Evolutionary conservation across 2,113 vertebrate genomes (phyloP).

Genomic region (Tachycineta bicolor): DNA sequence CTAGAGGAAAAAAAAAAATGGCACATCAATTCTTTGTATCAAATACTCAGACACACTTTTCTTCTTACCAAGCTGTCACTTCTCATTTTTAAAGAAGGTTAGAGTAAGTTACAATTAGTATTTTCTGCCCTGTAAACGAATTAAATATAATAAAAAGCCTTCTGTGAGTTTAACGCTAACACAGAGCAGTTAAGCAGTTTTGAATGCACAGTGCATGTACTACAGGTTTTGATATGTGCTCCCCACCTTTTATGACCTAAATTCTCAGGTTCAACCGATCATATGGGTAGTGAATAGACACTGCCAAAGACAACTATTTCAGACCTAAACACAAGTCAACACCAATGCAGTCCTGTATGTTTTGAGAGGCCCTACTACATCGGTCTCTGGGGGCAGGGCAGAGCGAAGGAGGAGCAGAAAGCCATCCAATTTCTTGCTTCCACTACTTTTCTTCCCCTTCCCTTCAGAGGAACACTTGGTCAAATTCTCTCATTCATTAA

Average conservation of each 20-base stretch:
- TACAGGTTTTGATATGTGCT: neutral
- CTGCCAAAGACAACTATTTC: neutral
- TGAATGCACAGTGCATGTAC: constrained; percentile 32
- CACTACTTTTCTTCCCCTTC: neutral
- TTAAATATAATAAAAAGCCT: constrained; percentile 68
- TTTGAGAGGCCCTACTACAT: neutral
- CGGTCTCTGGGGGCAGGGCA: neutral
- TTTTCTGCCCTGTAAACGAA: constrained; percentile 68
- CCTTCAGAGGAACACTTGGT: neutral
- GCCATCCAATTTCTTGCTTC: neutral
- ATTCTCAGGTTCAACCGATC: constrained; percentile 1
- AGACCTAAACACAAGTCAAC: neutral
- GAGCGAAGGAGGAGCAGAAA: neutral
- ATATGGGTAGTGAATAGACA: neutral
- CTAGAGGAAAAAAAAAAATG: neutral
- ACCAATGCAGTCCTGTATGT: neutral
- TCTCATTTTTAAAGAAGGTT: constrained; percentile 62
- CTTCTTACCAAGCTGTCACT: constrained; percentile 50
- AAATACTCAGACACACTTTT: constrained; percentile 3
- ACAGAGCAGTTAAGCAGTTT: constrained; percentile 63
- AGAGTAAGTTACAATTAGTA: constrained; percentile 66
- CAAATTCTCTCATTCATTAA: neutral
- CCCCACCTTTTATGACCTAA: neutral
- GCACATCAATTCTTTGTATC: neutral
- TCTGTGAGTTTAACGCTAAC: constrained; percentile 63